Evolutionary conservation across 2,888 invertebrate species (phyloP).

Genomic region (Salpingus planirostris): DNA sequence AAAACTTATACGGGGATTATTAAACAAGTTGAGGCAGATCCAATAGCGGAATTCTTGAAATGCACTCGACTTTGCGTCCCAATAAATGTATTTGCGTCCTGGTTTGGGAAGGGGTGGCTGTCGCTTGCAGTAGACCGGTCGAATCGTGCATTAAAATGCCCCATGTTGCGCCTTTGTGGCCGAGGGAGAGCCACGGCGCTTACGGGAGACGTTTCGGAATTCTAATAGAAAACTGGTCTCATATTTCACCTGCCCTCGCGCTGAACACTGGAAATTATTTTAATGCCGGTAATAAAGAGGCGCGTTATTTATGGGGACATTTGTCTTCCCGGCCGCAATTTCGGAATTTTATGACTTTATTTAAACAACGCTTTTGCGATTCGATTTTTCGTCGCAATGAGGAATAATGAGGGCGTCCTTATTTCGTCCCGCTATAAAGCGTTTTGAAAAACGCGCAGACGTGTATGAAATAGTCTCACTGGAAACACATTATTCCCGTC

Average conservation of each 20-base stretch:
- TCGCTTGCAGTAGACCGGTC: too few relatives aligned
- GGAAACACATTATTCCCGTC: slow-evolving; percentile 5
- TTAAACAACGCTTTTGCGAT: slow-evolving; percentile 1
- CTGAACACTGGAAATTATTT: slow-evolving; percentile 36
- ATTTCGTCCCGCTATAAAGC: too few relatives aligned
- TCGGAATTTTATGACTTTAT: slow-evolving; percentile 7
- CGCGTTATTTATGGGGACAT: slow-evolving; percentile 31
- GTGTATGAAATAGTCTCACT: too few relatives aligned
- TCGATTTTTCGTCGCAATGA: too few relatives aligned
- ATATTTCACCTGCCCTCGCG: slow-evolving; percentile 35
- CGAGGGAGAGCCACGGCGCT: slow-evolving; percentile 20
- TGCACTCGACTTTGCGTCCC: too few relatives aligned
- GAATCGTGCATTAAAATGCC: slow-evolving; percentile 26
- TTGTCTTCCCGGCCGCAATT: slow-evolving; percentile 19
- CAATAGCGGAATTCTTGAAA: too few relatives aligned
- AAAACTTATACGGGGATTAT: too few relatives aligned
- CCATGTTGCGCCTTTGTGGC: slow-evolving; percentile 26
- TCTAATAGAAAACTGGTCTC: slow-evolving; percentile 35
- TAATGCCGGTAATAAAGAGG: slow-evolving; percentile 36
- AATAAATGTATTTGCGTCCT: too few relatives aligned
- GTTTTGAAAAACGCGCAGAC: too few relatives aligned
- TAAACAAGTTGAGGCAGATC: too few relatives aligned
- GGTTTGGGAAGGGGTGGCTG: too few relatives aligned
- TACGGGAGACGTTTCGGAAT: slow-evolving; percentile 32
- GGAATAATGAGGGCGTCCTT: too few relatives aligned